Evolutionary conservation across 2,113 vertebrate species (phyloP), one percentile per base, ranked within the genome.

Genomic region (Hemichromis elongatus): DNA sequence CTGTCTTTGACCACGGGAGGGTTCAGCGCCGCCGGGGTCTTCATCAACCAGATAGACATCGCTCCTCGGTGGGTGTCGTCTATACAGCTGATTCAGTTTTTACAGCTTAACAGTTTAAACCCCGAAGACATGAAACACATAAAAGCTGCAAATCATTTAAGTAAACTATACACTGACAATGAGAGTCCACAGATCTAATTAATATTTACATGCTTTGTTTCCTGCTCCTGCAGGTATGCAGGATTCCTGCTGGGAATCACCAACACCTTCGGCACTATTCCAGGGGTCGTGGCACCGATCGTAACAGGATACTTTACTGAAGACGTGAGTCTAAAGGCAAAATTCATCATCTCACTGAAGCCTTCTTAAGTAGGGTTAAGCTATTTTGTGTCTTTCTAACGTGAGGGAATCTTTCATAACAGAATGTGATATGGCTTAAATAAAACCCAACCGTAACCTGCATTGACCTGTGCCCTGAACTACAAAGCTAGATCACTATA

Each of bases 1-100:
- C 78, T 96, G 26, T 95, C 95, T 63, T 70, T 81, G 3, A 91
- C 92, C 14, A 19, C 94, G 0, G 95, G 93, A n/a, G 96, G 93
- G 9, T 21, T 16, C 84, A 93, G 90, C 3, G 75, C 93, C 6
- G 57, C 95, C 3, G 97, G 97, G 61, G 95, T 96, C 89, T 96
- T 81, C 86, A 95, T 96, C 18, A 97, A 97, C 94, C 97, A 97
- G 79, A 95, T 97, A 2, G 96, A 97, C 91, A 97, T 97, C 19
- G 96, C 96, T 3, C 96, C 96, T 6, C 93, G 94, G 96, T 97
- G 86, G 26, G 86, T 92, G 30, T 33, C 37, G 1, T 30, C 73
- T 19, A n/a, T 35, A 33, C 68, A 35, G 68, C 26, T 70, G n/a
- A 24, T 70, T 47, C 6, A 4, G 14, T 47, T 73, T 73, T 73